Percentiles rank a stretch among this genome's conserved stretches.
These are phyloP conservation scores for Rotaria sp. DNA, from an alignment of 2,888 invertebrate species.

Conservation along the genomic window DNA sequence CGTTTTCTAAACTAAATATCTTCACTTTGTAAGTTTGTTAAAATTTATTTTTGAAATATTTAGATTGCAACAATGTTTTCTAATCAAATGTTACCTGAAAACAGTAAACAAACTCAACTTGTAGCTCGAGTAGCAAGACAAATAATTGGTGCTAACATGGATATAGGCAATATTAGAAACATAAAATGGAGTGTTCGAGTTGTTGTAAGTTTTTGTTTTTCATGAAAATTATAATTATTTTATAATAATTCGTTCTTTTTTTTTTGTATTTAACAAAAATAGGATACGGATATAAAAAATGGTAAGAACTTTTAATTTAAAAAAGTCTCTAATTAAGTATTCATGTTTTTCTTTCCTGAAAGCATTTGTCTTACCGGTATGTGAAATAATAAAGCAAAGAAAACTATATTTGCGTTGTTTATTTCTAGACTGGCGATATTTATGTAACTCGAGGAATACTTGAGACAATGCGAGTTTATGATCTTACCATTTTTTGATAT, in stretches of 20 bases:
- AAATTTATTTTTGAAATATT: not conserved
- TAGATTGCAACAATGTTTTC: not conserved
- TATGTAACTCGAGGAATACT: not conserved
- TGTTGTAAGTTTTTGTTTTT: not conserved
- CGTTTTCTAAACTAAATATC: no score
- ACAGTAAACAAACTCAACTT: not conserved
- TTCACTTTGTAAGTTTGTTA: not conserved
- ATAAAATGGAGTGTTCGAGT: not conserved
- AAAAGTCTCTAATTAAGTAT: not conserved
- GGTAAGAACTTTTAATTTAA: not conserved
- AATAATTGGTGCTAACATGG: not conserved
- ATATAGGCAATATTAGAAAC: not conserved
- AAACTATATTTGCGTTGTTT: not conserved
- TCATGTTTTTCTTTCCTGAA: not conserved
- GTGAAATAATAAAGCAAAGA: not conserved
- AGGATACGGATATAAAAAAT: not conserved
- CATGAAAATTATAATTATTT: not conserved
- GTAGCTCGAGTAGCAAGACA: not conserved
- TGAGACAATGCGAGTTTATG: not conserved
- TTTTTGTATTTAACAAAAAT: not conserved
- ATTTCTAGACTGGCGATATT: not conserved
- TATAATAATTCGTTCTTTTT: no score
- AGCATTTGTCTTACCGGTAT: conserved; percentile 17
- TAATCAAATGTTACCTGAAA: not conserved
- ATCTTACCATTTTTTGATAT: not conserved